Evolutionary conservation across 2,113 vertebrate species (phyloP), one percentile per base, ranked within the genome.

Genomic region (Rhynchomys soricoides): DNA sequence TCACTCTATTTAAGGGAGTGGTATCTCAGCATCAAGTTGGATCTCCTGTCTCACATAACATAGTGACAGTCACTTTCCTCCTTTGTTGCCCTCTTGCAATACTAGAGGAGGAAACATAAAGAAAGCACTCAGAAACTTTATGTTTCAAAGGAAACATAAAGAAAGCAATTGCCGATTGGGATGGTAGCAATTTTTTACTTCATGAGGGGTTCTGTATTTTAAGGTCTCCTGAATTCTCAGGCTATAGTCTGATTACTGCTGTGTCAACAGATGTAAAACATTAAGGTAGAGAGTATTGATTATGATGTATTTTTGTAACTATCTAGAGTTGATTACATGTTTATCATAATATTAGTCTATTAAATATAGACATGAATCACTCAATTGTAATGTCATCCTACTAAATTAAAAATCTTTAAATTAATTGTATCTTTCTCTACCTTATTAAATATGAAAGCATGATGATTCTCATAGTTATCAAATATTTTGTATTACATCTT

Each of bases 61-160:
- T 13, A 29, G 7, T 26, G 43, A 10, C 37, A 74, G 4, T 34
- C 4, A 3, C 11, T 89, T 79, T 40, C 26, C 22, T 75, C 15
- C 0, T 10, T 1, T 93, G 6, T 16, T n/a, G 4, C 5, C 1
- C 1, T 16, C 55, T 7, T 64, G 0, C 16, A 50, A 37, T 0
- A 22, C 29, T 43, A 82, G 3, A 43, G 34, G 48, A 29, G 15
- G 79, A 86, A 86, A 77, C 34, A 75, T 1, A 52, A 64, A 55
- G 2, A 62, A 62, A 34, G 29, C 12, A 5, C 11, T 74, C 13
- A 91, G 48, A 57, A 82, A n/a, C n/a, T n/a, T n/a, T n/a, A n/a
- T n/a, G n/a, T n/a, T n/a, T n/a, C n/a, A n/a, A n/a, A n/a, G n/a
- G n/a, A n/a, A n/a, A n/a, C n/a, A n/a, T n/a, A n/a, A n/a, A n/a